Base-by-base conservation (phyloP, 2,888 invertebrate genomes). In the Drosophila mulleri region DNA sequence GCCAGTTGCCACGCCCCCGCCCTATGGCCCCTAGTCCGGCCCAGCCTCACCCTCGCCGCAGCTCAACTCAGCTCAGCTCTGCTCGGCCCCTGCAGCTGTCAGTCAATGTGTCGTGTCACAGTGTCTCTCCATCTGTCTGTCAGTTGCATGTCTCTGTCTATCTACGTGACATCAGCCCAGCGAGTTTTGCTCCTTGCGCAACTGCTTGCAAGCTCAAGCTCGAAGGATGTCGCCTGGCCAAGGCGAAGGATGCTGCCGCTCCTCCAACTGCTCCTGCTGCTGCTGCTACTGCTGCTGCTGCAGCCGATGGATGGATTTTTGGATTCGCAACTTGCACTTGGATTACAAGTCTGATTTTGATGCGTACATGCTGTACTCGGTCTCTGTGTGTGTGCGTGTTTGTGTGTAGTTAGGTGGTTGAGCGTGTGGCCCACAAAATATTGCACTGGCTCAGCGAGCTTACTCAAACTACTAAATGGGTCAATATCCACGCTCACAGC, bases 71-170 rank as follows among this genome's bases (percentile, higher is more conserved):
- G 23, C 23, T 47, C 54, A 16, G 44, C 52, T 41, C 54, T 16
- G 60, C 63, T 75, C 67, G 79, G 75, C 73, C 90, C 83, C 80
- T 82, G 82, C 84, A 83, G 79, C 83, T 91, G 90, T 91, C 91
- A 91, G 91, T 91, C 91, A 91, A 86, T 91, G 84, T 87, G 90
- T 90, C 88, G 88, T 88, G 90, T 88, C 90, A 88, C 86, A 87
- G 81, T 91, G 90, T 89, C 88, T 89, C 85, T 91, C 88, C 87
- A 89, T 86, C 88, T 91, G 88, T 89, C 89, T 91, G 92, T 92
- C 92, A 92, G 83, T 90, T 85, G 87, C 91, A 91, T 84, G 88
- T 87, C 90, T 85, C 72, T 89, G 80, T 82, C 82, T 82, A 80
- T 90, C 88, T 90, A 91, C 88, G 91, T 90, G 90, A 91, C 90